phyloP scores from a whole-genome alignment of 1,140 invertebrate genomes.

The Teleogryllus occipitalis region DNA sequence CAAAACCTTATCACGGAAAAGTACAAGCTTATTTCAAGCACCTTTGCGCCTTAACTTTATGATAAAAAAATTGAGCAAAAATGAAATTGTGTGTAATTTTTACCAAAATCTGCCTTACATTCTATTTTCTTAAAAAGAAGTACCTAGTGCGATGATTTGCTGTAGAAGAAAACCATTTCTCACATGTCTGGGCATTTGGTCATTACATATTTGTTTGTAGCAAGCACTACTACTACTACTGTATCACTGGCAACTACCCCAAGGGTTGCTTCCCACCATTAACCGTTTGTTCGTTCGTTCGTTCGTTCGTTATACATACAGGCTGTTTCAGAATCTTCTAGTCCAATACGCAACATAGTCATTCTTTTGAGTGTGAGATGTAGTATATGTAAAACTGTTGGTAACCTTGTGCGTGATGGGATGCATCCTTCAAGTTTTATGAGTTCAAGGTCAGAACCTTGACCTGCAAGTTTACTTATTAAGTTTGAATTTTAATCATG shows the following conservation, averaged over 20 bases:
- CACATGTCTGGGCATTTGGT: constrained; percentile 25
- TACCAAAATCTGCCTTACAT: constrained; percentile 59
- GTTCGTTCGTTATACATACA: constrained; percentile 25
- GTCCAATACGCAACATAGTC: constrained; percentile 25
- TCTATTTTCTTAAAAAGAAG: constrained; percentile 47
- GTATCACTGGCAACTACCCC: constrained; percentile 24
- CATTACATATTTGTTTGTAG: constrained; percentile 21
- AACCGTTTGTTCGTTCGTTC: constrained; percentile 22
- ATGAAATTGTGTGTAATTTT: constrained; percentile 49
- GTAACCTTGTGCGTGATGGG: constrained; percentile 33
- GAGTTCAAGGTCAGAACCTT: not conserved
- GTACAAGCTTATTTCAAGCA: constrained; percentile 64
- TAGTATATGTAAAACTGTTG: constrained; percentile 45
- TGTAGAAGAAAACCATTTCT: constrained; percentile 30
- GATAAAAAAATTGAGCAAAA: constrained; percentile 42
- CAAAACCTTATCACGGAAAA: constrained; percentile 50
- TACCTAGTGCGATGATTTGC: constrained; percentile 34
- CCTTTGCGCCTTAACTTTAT: constrained; percentile 62
- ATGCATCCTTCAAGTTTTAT: constrained; percentile 27
- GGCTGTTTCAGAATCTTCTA: constrained; percentile 26
- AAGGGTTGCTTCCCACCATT: constrained; percentile 25
- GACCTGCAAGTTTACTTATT: not conserved
- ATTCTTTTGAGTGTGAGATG: constrained; percentile 38
- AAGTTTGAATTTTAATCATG: constrained; percentile 6
- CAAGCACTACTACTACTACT: constrained; percentile 21